These are phyloP conservation scores for Diorhabda carinulata DNA, from an alignment of 1,140 invertebrate species.

Conservation along the genomic window DNA sequence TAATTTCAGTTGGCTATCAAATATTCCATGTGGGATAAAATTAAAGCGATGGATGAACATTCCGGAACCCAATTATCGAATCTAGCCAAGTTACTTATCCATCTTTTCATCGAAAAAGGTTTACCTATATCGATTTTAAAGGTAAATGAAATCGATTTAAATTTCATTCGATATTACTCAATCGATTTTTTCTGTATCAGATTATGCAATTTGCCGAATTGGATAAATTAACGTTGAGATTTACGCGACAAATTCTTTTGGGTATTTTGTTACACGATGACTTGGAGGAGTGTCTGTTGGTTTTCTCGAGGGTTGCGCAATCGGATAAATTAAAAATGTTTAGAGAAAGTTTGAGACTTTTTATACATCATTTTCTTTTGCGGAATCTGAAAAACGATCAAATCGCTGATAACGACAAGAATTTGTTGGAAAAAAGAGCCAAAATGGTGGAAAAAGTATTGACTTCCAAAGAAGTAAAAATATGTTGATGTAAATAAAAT, in stretches of 20 bases:
- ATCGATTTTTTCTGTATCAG: constrained; percentile 49
- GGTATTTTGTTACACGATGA: constrained; percentile 63
- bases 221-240: constrained; percentile 63
- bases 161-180: not conserved
- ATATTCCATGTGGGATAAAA: constrained; percentile 87
- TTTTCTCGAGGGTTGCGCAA: constrained; percentile 63
- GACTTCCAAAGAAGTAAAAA: constrained; percentile 20
- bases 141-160: constrained; percentile 50
- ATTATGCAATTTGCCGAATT: constrained; percentile 77
- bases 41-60: constrained; percentile 72
- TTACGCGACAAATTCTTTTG: constrained; percentile 68
- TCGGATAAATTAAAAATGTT: constrained; percentile 68
- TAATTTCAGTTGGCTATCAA: constrained; percentile 76
- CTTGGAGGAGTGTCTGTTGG: constrained; percentile 55
- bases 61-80: constrained; percentile 65
- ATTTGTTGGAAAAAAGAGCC: constrained; percentile 52
- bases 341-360: constrained; percentile 70
- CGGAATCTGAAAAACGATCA: constrained; percentile 56
- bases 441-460: constrained; percentile 58
- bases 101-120: constrained; percentile 76
- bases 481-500: not conserved
- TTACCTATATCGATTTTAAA: constrained; percentile 83
- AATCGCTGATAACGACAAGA: constrained; percentile 52
- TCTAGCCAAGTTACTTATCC: constrained; percentile 72
- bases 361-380: constrained; percentile 75